Evolutionary conservation across 2,797 vertebrate species (phyloP).

Genomic region (Morelia viridis): DNA sequence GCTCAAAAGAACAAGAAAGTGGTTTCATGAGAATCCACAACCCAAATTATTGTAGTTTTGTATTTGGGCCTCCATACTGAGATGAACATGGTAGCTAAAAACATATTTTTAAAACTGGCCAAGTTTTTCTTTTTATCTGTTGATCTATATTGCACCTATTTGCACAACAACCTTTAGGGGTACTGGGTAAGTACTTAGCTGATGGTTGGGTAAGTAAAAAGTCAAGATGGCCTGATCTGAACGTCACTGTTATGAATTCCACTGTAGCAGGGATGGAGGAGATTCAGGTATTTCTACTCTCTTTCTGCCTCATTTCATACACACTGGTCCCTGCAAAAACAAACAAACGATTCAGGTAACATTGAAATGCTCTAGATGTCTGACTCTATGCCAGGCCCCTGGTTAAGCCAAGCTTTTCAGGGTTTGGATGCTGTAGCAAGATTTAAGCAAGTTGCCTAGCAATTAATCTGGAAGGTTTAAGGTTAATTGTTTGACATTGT

Average conservation of each 20-base stretch:
- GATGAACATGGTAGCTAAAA: not conserved
- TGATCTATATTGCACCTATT: not conserved
- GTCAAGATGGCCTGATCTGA: not conserved
- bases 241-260: not conserved
- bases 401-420: too few species aligned
- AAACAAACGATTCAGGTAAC: too few species aligned
- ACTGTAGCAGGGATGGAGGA: not conserved
- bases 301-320: too few species aligned
- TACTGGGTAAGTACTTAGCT: not conserved
- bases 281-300: too few species aligned
- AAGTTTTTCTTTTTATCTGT: not conserved
- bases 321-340: too few species aligned
- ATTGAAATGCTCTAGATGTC: too few species aligned
- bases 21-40: not conserved
- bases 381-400: too few species aligned
- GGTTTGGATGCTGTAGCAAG: too few species aligned
- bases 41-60: not conserved
- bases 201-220: not conserved
- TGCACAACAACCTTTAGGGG: not conserved
- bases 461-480: too few species aligned
- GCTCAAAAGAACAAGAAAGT: not conserved
- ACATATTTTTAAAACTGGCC: not conserved
- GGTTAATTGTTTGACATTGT: too few species aligned
- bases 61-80: not conserved
- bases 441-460: too few species aligned